Base-by-base conservation (phyloP, 2,888 invertebrate species). In the Lepas anatifera region DNA sequence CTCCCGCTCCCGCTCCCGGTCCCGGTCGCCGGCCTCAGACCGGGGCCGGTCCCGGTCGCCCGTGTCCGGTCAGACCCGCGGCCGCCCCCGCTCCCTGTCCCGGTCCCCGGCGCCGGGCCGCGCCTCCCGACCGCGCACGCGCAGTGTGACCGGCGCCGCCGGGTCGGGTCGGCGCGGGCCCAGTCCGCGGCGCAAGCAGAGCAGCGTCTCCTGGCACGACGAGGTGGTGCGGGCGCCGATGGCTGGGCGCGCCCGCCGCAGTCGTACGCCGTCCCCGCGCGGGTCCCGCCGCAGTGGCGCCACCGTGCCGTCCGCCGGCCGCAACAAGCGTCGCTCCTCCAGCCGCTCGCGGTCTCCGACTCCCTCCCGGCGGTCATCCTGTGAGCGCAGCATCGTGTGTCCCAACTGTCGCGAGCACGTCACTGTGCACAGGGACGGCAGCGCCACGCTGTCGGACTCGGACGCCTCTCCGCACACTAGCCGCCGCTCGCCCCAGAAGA, bases 151-250 rank as follows among this genome's bases (percentile, higher is more conserved):
- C 27, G 25, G 22, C 7, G n/a, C n/a, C 13, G 32, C 32, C 35
- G 50, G 41, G 3, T 43, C 35, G 25, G 29, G 6, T 22, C 66
- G 32, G 22, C 6, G 25, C 25, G 3, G 43, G 43, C 35, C 41
- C 67, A 35, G 11, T 18, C 46, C 50, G 18, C 67, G 18, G 35
- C 18, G 41, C 63, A 32, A 29, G 27, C 52, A 22, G 37, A 63
- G 43, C 37, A 32, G 41, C 63, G 50, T 43, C n/a, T 41, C 64
- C 16, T 67, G 64, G 67, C 67, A 39, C 32, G 58, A 63, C 64
- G 52, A 58, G 63, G 48, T 46, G 48, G 37, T n/a, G 22, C 43
- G 41, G 43, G 43, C 43, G 41, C 39, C 22, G 39, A 39, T 52
- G 27, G 16, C 29, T 41, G 50, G 58, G n/a, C 10, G n/a, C n/a